Evolutionary conservation across 2,113 vertebrate species (phyloP).

Genomic region (Chlorodrepanis virens): DNA sequence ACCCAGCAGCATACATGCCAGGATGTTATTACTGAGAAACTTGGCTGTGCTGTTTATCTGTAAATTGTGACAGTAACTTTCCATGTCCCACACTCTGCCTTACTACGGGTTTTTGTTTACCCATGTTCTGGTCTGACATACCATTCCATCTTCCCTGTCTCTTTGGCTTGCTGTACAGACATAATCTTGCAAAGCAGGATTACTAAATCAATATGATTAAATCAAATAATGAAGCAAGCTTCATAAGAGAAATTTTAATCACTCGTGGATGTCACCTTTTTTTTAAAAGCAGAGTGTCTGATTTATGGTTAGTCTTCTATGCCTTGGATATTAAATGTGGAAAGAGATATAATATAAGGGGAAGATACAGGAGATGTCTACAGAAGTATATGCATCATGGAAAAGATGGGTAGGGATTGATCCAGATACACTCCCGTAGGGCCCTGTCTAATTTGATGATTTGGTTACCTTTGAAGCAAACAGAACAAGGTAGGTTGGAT

Average conservation of each 20-base stretch:
- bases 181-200: neutral
- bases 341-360: neutral
- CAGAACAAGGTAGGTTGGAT: neutral
- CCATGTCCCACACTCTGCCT: neutral
- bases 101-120: neutral
- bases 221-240: neutral
- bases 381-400: neutral
- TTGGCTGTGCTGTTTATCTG: neutral
- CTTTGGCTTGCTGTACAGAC: neutral
- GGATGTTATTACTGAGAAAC: neutral
- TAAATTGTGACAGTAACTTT: neutral
- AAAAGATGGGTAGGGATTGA: neutral
- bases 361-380: neutral
- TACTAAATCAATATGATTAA: slow-evolving; percentile 21
- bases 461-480: neutral
- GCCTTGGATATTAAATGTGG: neutral
- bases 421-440: neutral
- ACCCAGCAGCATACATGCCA: neutral
- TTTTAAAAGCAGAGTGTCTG: neutral
- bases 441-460: neutral
- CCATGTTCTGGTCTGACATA: neutral
- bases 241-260: neutral
- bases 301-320: neutral
- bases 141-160: neutral
- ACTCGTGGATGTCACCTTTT: neutral